Conservation (phyloP, 2,113 vertebrate species). For the Hemicordylus capensis region DNA sequence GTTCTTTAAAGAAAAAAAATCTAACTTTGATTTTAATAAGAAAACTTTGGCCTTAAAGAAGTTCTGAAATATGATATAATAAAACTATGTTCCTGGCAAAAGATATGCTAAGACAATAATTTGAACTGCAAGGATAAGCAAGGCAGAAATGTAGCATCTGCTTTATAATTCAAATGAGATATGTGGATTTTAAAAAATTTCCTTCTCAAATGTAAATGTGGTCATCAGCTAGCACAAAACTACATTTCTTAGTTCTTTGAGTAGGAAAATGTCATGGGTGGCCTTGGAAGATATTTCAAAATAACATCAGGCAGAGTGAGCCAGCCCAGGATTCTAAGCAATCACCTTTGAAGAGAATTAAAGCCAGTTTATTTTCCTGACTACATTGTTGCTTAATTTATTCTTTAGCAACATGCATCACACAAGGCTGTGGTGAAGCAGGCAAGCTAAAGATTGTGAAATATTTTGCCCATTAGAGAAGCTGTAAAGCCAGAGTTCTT, state of each 20-base stretch:
- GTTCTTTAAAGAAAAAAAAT: slow-evolving; percentile 43
- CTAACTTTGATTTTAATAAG: slow-evolving; percentile 48
- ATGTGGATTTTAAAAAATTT: slow-evolving; percentile 39
- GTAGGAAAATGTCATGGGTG: slow-evolving; percentile 42
- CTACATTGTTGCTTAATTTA: slow-evolving; percentile 6
- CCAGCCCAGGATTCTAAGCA: slow-evolving; percentile 48
- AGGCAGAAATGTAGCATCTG: slow-evolving; percentile 20
- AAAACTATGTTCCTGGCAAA: slow-evolving; percentile 30
- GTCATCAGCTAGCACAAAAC: slow-evolving; percentile 16
- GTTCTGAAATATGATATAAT: slow-evolving; percentile 60
- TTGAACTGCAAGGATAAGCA: slow-evolving; percentile 35
- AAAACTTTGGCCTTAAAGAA: slow-evolving; percentile 49
- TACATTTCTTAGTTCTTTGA: slow-evolving; percentile 37
- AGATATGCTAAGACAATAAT: slow-evolving; percentile 35
- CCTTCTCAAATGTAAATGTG: slow-evolving; percentile 41
- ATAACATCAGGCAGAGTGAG: slow-evolving; percentile 54
- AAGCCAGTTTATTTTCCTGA: slow-evolving; percentile 44
- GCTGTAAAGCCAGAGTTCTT: not conserved
- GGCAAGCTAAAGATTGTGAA: not conserved
- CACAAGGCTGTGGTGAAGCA: slow-evolving; percentile 5
- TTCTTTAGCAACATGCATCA: slow-evolving; percentile 33
- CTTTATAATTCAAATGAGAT: slow-evolving; percentile 39
- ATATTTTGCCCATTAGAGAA: not conserved
- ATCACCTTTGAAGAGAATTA: slow-evolving; percentile 48
- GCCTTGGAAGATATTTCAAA: slow-evolving; percentile 48